Percentiles rank a stretch among this genome's conserved stretches.
Evolutionary conservation across 2,888 invertebrate genomes (phyloP).

Genomic region (Litoditis marina): DNA sequence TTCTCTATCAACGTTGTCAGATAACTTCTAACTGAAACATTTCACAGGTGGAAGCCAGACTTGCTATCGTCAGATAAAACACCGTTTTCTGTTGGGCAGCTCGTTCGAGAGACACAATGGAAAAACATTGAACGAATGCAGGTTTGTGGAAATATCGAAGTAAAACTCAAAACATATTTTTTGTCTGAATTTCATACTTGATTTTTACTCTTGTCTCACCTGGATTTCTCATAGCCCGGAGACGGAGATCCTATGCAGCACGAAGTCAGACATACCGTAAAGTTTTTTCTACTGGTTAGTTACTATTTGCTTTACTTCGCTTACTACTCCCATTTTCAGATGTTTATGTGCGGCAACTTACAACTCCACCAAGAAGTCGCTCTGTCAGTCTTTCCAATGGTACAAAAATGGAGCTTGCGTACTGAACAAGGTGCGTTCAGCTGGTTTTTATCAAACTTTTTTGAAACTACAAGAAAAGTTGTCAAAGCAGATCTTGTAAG

Average conservation of each 20-base stretch:
- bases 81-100: slow-evolving; percentile 48
- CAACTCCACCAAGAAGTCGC: slow-evolving; percentile 16
- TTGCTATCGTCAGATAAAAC: slow-evolving; percentile 51
- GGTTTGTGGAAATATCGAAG: no score
- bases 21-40: no score
- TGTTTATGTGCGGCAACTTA: slow-evolving; percentile 45
- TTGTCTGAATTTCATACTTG: no score
- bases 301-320: no score
- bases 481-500: no score
- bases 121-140: slow-evolving; percentile 48
- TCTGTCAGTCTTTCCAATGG: slow-evolving; percentile 48
- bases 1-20: no score
- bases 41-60: slow-evolving; percentile 25
- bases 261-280: no score
- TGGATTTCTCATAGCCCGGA: no score
- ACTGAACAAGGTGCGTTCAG: slow-evolving; percentile 47
- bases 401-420: slow-evolving; percentile 41
- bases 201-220: no score
- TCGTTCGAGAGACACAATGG: slow-evolving; percentile 40
- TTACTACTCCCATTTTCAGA: slow-evolving; percentile 23
- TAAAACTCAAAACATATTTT: no score
- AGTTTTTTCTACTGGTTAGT: not conserved
- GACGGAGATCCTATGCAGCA: no score
- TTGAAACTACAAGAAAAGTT: not conserved
- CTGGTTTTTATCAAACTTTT: not conserved